A percentile compares a stretch with the other conserved stretches of the same genome.
phyloP scores from a whole-genome alignment of 2,113 vertebrate species.

The Hippocampus comes region DNA sequence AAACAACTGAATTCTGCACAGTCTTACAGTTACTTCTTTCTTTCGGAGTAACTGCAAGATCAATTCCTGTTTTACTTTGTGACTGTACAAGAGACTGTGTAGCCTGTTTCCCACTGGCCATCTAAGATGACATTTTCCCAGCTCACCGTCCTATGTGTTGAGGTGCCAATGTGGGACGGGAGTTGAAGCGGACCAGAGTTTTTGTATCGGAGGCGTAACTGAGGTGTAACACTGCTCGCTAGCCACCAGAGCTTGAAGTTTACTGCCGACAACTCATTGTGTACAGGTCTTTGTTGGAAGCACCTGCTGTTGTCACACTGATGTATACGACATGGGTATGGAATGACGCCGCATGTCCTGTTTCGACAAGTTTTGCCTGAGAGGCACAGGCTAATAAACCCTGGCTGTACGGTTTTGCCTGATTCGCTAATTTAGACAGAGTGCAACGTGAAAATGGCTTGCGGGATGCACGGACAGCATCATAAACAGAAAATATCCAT shows the following conservation, averaged over 20 bases:
- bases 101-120: background rate
- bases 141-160: background rate
- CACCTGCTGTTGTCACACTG: background rate
- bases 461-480: background rate
- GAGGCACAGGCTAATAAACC: background rate
- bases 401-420: background rate
- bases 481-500: background rate
- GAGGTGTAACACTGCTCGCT: no score
- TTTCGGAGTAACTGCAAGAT: background rate
- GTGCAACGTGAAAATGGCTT: background rate
- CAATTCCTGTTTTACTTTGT: background rate
- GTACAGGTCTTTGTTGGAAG: background rate
- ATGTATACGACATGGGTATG: background rate
- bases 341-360: background rate
- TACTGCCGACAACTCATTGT: background rate
- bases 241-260: no score
- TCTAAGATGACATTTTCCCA: background rate
- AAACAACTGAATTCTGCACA: background rate
- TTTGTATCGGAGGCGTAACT: background rate
- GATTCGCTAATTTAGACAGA: background rate
- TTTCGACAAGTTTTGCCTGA: background rate
- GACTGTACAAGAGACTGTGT: background rate
- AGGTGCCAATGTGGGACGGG: background rate
- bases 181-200: background rate
- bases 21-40: constrained; percentile 7